phyloP scores from a whole-genome alignment of 2,888 invertebrate genomes.

The Phasia obesa region DNA sequence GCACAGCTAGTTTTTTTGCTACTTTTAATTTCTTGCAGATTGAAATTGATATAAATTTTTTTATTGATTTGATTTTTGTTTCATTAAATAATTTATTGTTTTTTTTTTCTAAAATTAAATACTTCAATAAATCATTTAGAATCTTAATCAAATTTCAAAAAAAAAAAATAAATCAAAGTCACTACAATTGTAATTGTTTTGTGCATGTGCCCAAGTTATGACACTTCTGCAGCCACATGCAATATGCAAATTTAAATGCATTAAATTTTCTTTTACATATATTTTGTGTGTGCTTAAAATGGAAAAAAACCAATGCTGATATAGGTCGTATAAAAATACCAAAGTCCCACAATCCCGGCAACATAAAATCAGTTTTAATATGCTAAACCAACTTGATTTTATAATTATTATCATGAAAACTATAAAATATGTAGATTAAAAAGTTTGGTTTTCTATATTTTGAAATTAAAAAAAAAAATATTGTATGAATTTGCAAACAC shows the following conservation, averaged over 20 bases:
- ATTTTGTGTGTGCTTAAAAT: background rate
- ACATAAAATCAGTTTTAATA: conserved; percentile 26
- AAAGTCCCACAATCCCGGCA: conserved; percentile 36
- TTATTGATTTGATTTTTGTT: too few relatives aligned
- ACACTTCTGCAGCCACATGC: conserved; percentile 10
- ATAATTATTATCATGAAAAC: conserved; percentile 10
- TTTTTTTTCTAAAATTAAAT: too few relatives aligned
- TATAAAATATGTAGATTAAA: conserved; percentile 34
- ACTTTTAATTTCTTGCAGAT: too few relatives aligned
- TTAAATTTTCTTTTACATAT: conserved; percentile 15
- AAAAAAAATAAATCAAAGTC: background rate
- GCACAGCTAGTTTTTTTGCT: too few relatives aligned
- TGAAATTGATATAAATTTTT: too few relatives aligned
- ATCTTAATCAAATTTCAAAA: too few relatives aligned
- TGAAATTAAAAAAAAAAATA: background rate
- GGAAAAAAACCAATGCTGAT: conserved; percentile 33
- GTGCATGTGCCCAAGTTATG: background rate
- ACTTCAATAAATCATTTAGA: too few relatives aligned
- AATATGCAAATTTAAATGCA: conserved; percentile 35
- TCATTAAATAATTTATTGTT: too few relatives aligned
- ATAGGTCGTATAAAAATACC: conserved; percentile 64
- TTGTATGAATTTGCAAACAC: conserved; percentile 26
- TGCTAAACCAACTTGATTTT: conserved; percentile 45
- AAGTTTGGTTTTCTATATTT: conserved; percentile 29
- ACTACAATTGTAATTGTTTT: background rate